Conservation (phyloP, 2,113 vertebrate genomes). For the Chiloscyllium plagiosum region DNA sequence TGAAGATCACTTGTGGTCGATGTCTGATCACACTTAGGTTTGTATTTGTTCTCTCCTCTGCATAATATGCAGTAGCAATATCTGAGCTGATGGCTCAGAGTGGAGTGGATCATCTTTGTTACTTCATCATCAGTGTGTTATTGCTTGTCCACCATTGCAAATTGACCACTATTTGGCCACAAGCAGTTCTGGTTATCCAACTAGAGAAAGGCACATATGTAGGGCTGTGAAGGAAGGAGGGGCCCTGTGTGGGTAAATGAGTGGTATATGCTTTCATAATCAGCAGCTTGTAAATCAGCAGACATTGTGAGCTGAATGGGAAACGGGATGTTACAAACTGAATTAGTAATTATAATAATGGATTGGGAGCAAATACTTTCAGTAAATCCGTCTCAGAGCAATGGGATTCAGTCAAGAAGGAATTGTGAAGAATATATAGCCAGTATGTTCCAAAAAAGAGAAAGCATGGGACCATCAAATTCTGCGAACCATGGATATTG, state of each 20-base stretch:
- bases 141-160: neutral
- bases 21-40: neutral
- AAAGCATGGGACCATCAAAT: no score
- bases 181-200: neutral
- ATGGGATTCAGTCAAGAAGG: no score
- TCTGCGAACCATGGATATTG: no score
- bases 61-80: neutral
- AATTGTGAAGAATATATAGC: no score
- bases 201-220: neutral
- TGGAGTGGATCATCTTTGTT: neutral
- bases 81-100: neutral
- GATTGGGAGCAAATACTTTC: no score
- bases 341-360: neutral
- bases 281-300: neutral
- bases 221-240: neutral
- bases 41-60: neutral
- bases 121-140: neutral
- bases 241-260: neutral
- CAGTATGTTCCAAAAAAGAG: no score
- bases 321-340: no score
- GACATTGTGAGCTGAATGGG: no score
- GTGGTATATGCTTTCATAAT: neutral
- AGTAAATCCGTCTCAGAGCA: no score
- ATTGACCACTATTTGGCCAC: neutral
- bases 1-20: neutral